A percentile compares a stretch with the other conserved stretches of the same genome.
Conservation (phyloP, 1,140 invertebrate genomes). For the Piezodorus guildinii region DNA sequence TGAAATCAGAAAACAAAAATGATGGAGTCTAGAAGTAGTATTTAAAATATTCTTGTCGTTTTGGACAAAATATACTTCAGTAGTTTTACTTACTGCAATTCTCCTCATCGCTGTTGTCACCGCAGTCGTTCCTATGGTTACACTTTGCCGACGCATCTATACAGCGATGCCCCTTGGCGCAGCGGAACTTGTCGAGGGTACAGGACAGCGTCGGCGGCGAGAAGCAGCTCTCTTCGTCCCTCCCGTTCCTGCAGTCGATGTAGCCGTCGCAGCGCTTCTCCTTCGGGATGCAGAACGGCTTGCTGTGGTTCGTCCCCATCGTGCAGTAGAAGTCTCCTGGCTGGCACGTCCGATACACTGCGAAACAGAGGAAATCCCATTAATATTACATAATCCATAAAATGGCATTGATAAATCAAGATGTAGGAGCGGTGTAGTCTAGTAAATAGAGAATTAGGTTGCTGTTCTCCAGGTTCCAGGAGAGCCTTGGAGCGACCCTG, state of each 20-base stretch:
- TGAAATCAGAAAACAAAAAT: too few relatives aligned
- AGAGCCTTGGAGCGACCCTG: too few relatives aligned
- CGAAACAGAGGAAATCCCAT: constrained; percentile 27
- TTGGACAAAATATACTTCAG: too few relatives aligned
- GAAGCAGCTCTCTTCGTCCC: constrained; percentile 69
- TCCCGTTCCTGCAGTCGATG: constrained; percentile 71
- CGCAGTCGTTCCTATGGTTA: constrained; percentile 80
- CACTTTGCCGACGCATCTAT: constrained; percentile 70
- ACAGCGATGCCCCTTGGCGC: constrained; percentile 69
- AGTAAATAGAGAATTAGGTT: too few relatives aligned
- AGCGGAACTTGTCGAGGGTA: constrained; percentile 78
- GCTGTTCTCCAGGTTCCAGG: too few relatives aligned
- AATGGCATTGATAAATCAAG: too few relatives aligned
- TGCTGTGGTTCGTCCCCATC: constrained; percentile 32
- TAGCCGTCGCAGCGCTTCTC: constrained; percentile 84
- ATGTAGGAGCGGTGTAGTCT: too few relatives aligned
- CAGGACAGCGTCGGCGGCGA: constrained; percentile 50
- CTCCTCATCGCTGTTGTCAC: constrained; percentile 79
- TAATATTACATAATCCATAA: not conserved
- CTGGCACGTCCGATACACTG: constrained; percentile 77
- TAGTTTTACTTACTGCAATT: constrained; percentile 58
- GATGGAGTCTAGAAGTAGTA: too few relatives aligned
- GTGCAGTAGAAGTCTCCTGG: constrained; percentile 59
- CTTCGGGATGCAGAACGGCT: constrained; percentile 59
- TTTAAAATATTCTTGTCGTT: too few relatives aligned